These are phyloP conservation scores for Caradrina kadenii DNA, from an alignment of 2,888 invertebrate genomes.

Conservation along the genomic window DNA sequence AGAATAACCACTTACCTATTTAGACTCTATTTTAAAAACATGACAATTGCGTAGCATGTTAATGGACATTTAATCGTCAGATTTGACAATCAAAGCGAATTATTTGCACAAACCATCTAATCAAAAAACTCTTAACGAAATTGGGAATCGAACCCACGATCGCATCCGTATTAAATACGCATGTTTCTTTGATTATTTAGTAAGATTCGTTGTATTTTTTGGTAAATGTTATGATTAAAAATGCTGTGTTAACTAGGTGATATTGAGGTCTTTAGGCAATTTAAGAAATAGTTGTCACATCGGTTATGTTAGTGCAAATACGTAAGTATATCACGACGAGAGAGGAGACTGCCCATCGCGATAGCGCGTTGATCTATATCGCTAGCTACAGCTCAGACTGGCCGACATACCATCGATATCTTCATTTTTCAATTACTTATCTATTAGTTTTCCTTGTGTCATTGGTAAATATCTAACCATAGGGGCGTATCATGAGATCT, in stretches of 20 bases:
- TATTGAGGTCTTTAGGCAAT: conserved; percentile 3
- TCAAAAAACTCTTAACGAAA: neutral
- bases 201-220: neutral
- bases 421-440: conserved; percentile 56
- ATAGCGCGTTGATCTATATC: conserved; percentile 75
- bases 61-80: neutral
- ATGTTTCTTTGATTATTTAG: neutral
- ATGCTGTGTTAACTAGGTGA: neutral
- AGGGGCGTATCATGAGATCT: neutral
- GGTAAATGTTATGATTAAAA: neutral
- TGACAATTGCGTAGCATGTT: neutral
- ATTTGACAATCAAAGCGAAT: neutral
- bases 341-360: conserved; percentile 73
- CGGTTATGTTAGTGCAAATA: conserved; percentile 15
- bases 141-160: conserved; percentile 14
- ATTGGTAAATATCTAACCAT: neutral
- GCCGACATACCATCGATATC: conserved; percentile 40
- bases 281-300: conserved; percentile 3
- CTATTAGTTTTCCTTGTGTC: conserved; percentile 15
- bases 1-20: conserved; percentile 32
- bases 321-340: conserved; percentile 26
- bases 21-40: neutral
- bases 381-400: conserved; percentile 42
- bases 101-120: neutral
- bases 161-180: too few relatives aligned